phyloP scores from a whole-genome alignment of 30 jellyfish, hydroid and myxozoan genomes.

The Pseudorhiza aurosa region DNA sequence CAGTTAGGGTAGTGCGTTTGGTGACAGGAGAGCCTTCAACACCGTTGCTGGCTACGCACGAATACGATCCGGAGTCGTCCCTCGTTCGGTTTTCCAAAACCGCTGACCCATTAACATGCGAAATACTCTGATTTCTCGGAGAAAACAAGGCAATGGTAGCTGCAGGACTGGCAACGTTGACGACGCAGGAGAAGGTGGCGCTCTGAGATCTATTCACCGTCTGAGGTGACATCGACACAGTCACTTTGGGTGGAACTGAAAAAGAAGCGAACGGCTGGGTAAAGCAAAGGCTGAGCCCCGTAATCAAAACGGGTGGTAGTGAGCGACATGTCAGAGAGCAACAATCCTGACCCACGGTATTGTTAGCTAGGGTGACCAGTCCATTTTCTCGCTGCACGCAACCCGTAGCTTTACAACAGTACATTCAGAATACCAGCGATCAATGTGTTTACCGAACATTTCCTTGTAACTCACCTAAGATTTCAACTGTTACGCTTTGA shows the following conservation, averaged over 20 bases:
- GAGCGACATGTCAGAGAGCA: too few relatives aligned
- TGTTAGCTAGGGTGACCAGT: too few relatives aligned
- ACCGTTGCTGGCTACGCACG: constrained; percentile 43
- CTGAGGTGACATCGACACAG: constrained; percentile 31
- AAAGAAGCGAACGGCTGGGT: background rate
- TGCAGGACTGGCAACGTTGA: constrained; percentile 52
- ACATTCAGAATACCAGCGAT: too few relatives aligned
- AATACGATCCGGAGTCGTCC: constrained; percentile 27
- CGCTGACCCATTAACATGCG: constrained; percentile 6
- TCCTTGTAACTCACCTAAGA: background rate
- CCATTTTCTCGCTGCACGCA: too few relatives aligned
- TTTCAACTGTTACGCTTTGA: background rate
- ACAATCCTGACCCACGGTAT: too few relatives aligned
- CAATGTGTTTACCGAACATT: background rate
- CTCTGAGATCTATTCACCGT: constrained; percentile 7
- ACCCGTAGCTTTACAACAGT: too few relatives aligned
- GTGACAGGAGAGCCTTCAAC: constrained; percentile 46
- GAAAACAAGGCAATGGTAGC: constrained; percentile 10
- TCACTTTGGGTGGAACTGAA: constrained; percentile 48
- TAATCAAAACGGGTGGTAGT: too few relatives aligned
- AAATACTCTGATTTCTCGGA: background rate
- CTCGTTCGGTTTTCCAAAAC: constrained; percentile 23
- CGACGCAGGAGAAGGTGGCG: constrained; percentile 36
- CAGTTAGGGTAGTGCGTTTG: constrained; percentile 6
- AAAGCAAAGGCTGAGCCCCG: too few relatives aligned